Conservation (phyloP, 2,797 vertebrate genomes). For the Diplodus sargus region DNA sequence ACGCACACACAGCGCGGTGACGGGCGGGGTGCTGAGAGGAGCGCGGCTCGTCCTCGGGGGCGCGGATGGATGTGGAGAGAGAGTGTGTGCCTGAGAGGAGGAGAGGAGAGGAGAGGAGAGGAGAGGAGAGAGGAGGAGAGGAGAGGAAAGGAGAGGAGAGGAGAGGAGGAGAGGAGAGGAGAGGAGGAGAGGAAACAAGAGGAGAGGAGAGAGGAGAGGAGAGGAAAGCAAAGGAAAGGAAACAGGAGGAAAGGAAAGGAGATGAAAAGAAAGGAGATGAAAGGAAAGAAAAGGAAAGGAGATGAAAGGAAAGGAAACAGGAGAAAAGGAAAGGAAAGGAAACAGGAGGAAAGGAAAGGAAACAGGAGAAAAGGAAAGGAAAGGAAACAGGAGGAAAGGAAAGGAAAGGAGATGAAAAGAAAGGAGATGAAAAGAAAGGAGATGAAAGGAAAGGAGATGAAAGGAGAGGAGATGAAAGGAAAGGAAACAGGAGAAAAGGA, state of each 20-base stretch:
- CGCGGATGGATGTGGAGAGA: conserved; percentile 52
- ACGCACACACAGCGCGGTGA: conserved; percentile 32
- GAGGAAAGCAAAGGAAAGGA: not conserved
- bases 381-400: too few relatives aligned
- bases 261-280: not conserved
- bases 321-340: not conserved
- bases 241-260: too few relatives aligned
- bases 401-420: too few relatives aligned
- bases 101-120: not conserved
- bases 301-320: not conserved
- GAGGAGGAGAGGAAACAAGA: not conserved
- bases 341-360: not conserved
- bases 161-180: not conserved
- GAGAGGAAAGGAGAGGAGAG: not conserved
- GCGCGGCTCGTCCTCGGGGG: conserved; percentile 56
- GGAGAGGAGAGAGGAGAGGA: too few relatives aligned
- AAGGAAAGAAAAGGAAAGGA: too few relatives aligned
- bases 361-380: not conserved
- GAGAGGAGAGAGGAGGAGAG: not conserved
- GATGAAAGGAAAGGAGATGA: not conserved
- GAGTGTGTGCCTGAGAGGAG: not conserved
- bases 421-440: too few relatives aligned
- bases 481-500: not conserved
- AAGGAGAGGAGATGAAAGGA: not conserved
- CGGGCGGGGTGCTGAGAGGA: conserved; percentile 64